Evolutionary conservation across 1,140 invertebrate genomes (phyloP).

Genomic region (Triops longicaudatus): DNA sequence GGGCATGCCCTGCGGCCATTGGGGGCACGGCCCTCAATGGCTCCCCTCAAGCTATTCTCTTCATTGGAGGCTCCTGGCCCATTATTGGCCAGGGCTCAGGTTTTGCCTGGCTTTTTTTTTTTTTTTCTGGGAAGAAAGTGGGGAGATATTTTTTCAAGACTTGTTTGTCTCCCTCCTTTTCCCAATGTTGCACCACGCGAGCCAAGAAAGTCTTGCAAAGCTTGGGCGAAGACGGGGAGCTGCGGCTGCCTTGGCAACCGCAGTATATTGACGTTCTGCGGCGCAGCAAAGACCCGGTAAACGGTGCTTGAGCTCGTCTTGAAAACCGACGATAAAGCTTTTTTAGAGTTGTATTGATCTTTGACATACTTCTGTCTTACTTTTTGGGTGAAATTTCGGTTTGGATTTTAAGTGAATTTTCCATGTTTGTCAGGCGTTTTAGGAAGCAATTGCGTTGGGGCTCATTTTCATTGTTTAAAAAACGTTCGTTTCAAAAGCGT

Average conservation of each 20-base stretch:
- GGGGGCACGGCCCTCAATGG: constrained; percentile 9
- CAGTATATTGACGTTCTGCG: background rate
- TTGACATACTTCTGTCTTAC: too few relatives aligned
- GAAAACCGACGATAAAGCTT: background rate
- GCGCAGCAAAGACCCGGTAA: background rate
- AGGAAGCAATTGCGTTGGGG: too few relatives aligned
- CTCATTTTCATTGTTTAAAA: background rate
- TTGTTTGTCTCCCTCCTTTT: background rate
- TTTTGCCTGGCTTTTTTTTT: background rate
- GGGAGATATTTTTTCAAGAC: background rate
- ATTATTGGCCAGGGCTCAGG: background rate
- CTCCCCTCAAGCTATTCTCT: constrained; percentile 9
- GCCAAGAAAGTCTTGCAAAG: background rate
- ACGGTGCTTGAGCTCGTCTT: background rate
- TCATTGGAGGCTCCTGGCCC: constrained; percentile 4
- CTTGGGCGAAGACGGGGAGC: background rate
- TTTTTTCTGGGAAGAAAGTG: background rate
- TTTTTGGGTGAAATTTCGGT: too few relatives aligned
- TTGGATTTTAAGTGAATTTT: too few relatives aligned
- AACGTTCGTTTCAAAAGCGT: background rate
- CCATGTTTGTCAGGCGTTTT: too few relatives aligned
- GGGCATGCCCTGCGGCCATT: constrained; percentile 9
- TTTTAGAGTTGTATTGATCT: too few relatives aligned
- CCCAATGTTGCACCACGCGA: background rate
- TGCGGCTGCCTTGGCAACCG: constrained; percentile 8